Evolutionary conservation across 2,797 vertebrate species (phyloP).

Genomic region (Poeciliopsis gracilis): DNA sequence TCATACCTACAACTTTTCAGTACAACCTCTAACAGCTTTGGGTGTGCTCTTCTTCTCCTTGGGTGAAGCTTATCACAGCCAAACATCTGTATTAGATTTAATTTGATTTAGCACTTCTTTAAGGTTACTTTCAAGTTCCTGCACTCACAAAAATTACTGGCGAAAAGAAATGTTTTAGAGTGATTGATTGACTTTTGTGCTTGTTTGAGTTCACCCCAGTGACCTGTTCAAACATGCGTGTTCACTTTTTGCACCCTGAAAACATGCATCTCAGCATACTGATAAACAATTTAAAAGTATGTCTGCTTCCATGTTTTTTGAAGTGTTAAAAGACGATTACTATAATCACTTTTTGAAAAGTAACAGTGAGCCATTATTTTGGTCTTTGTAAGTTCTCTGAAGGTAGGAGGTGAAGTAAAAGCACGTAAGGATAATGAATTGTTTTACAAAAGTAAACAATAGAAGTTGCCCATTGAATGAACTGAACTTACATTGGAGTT

Average conservation of each 20-base stretch:
- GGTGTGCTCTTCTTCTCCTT: not conserved
- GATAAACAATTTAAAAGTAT: slow-evolving; percentile 4
- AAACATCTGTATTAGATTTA: slow-evolving; percentile 15
- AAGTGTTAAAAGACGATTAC: not conserved
- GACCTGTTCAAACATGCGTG: slow-evolving; percentile 7
- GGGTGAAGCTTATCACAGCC: slow-evolving; percentile 2
- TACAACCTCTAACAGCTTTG: slow-evolving; percentile 10
- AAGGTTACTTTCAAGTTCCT: slow-evolving; percentile 9
- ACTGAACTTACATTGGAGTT: not conserved
- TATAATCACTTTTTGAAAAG: not conserved
- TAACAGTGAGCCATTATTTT: not conserved
- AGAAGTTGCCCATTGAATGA: not conserved
- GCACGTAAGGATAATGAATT: not conserved
- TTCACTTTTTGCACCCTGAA: not conserved
- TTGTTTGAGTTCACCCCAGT: not conserved
- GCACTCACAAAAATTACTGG: slow-evolving; percentile 15
- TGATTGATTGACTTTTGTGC: slow-evolving; percentile 11
- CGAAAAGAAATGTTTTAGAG: slow-evolving; percentile 26
- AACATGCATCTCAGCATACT: not conserved
- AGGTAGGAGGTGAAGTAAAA: not conserved
- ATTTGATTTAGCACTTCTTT: slow-evolving; percentile 36
- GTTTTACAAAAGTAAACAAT: not conserved
- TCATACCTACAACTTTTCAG: not conserved
- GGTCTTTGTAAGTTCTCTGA: not conserved
- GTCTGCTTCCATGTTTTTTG: not conserved